phyloP scores from a whole-genome alignment of 37 sponge, comb jelly and placozoan genomes.

The Tethya wilhelma region DNA sequence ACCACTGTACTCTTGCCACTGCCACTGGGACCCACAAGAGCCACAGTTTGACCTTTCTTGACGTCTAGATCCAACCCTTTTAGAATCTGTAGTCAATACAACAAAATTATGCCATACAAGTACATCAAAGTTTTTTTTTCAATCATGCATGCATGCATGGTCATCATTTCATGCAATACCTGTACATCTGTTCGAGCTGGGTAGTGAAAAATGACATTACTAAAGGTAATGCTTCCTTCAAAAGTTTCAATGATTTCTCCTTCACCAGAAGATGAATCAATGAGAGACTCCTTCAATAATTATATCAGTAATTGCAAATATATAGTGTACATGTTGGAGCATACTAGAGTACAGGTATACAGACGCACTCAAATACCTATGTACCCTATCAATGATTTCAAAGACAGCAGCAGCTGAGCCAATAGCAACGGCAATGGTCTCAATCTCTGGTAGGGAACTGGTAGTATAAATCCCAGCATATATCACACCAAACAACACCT shows the following conservation, averaged over 20 bases:
- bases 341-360: too few relatives aligned
- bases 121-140: too few relatives aligned
- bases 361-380: too few relatives aligned
- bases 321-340: too few relatives aligned
- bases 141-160: too few relatives aligned
- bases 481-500: constrained; percentile 81
- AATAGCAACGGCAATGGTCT: constrained; percentile 75
- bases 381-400: constrained; percentile 80
- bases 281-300: constrained; percentile 84
- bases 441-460: constrained; percentile 77
- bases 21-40: constrained; percentile 94
- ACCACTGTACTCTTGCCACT: constrained; percentile 95
- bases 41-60: constrained; percentile 78
- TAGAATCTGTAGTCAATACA: constrained; percentile 58
- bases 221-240: constrained; percentile 77
- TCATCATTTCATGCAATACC: constrained; percentile 58
- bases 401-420: constrained; percentile 80
- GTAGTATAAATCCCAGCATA: constrained; percentile 80
- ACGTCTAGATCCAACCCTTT: constrained; percentile 65
- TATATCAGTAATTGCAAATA: too few relatives aligned
- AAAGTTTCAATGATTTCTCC: constrained; percentile 65
- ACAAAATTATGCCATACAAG: too few relatives aligned
- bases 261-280: constrained; percentile 52
- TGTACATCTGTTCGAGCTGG: constrained; percentile 81
- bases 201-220: constrained; percentile 79